Evolutionary conservation across 2,113 vertebrate genomes (phyloP).

Genomic region (Rhynchomys soricoides): DNA sequence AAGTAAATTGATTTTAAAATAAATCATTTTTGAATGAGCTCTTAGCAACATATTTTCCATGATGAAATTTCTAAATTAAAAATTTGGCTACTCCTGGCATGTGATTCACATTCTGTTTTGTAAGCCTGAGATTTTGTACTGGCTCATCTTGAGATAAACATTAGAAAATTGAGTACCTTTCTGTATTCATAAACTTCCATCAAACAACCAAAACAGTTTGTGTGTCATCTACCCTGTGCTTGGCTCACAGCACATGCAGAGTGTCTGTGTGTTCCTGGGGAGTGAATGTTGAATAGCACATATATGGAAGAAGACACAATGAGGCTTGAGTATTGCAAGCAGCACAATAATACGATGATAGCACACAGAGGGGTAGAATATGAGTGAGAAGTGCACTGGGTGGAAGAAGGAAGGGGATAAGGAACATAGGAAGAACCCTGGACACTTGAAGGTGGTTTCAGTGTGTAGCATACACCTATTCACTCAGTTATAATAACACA

Average conservation of each 20-base stretch:
- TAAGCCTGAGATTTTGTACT: background rate
- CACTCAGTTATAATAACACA: background rate
- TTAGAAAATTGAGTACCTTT: constrained; percentile 18
- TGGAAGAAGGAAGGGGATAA: background rate
- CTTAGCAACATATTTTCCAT: constrained; percentile 4
- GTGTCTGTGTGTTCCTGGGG: background rate
- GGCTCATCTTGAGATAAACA: background rate
- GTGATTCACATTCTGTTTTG: constrained; percentile 33
- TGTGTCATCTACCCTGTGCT: background rate
- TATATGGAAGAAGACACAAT: background rate
- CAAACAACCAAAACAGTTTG: constrained; percentile 5
- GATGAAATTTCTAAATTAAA: constrained; percentile 54
- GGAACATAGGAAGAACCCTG: background rate
- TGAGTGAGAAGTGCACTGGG: background rate
- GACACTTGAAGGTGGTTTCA: background rate
- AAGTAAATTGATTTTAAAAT: constrained; percentile 7
- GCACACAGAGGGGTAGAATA: accelerated
- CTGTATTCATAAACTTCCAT: constrained; percentile 14
- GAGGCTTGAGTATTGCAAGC: background rate
- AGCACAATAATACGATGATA: background rate
- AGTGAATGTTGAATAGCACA: background rate
- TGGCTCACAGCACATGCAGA: background rate
- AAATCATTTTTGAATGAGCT: constrained; percentile 26
- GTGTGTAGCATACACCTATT: no score
- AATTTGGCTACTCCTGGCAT: background rate